These are phyloP conservation scores for Chanos chanos DNA, from an alignment of 2,797 vertebrate genomes.

Conservation along the genomic window DNA sequence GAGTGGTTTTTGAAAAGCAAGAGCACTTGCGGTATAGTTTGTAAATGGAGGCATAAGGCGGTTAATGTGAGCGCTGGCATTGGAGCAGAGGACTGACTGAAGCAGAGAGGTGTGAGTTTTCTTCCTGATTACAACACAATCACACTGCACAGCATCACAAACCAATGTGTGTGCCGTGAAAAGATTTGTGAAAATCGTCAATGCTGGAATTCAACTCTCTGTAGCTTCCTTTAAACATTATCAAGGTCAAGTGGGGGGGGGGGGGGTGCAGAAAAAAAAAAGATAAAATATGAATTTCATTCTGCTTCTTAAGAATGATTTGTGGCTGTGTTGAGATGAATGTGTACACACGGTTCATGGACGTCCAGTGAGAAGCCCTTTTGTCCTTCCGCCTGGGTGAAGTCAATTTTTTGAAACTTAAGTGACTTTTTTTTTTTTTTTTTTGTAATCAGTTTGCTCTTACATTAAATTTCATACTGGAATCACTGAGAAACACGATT, in stretches of 20 bases:
- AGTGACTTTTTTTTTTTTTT: neutral
- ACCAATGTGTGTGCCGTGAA: neutral
- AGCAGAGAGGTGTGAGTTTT: constrained; percentile 18
- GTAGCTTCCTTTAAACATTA: constrained; percentile 1
- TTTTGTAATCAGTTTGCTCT: neutral
- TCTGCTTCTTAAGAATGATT: neutral
- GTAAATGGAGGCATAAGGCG: constrained; percentile 53
- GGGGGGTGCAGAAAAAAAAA: too few relatives aligned
- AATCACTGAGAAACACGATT: too few relatives aligned
- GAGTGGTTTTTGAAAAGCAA: constrained; percentile 51
- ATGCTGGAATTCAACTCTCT: constrained; percentile 2
- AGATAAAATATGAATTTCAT: neutral
- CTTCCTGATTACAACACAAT: neutral
- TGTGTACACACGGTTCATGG: neutral
- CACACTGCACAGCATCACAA: neutral
- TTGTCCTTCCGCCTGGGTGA: too few relatives aligned
- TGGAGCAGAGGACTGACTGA: too few relatives aligned
- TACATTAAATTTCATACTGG: constrained; percentile 25
- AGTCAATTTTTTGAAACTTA: too few relatives aligned
- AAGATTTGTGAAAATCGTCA: neutral
- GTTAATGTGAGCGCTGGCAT: constrained; percentile 48
- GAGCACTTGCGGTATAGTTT: constrained; percentile 41
- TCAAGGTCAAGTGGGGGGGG: constrained; percentile 15
- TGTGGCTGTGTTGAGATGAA: neutral
- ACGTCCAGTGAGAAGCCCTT: neutral